Percentiles rank a stretch among this genome's conserved stretches.
Conservation (phyloP, 2,797 vertebrate genomes). For the Austrolebias charrua region DNA sequence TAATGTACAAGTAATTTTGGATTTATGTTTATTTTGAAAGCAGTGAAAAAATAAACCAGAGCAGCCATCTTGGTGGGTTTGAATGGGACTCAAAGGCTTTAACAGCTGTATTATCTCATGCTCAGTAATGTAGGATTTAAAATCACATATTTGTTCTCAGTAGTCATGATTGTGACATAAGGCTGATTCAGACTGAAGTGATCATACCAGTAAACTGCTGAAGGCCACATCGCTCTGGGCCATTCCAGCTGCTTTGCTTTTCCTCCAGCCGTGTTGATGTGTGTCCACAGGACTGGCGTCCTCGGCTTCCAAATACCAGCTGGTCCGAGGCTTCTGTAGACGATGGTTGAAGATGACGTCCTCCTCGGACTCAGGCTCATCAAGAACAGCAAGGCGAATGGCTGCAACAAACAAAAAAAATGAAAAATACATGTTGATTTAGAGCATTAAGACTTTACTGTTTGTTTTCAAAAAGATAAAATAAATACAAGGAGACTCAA, state of each 20-base stretch:
- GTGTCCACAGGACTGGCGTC: conserved; percentile 64
- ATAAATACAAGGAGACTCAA: no score
- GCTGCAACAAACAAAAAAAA: conserved; percentile 71
- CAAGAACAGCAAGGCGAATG: conserved; percentile 80
- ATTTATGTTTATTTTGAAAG: not conserved
- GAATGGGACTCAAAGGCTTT: no score
- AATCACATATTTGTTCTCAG: not conserved
- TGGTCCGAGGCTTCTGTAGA: conserved; percentile 19
- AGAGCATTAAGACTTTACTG: no score
- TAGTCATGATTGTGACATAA: not conserved
- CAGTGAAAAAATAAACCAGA: no score
- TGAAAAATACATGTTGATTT: no score
- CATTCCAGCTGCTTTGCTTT: conserved; percentile 68
- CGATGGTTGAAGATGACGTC: conserved; percentile 78
- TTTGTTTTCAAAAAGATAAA: no score
- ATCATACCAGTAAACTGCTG: conserved; percentile 89
- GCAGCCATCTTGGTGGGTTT: no score
- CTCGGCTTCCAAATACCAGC: conserved; percentile 55
- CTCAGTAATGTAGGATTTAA: not conserved
- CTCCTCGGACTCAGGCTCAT: conserved; percentile 79
- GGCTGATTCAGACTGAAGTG: not conserved
- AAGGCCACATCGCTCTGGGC: conserved; percentile 84
- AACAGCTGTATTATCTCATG: no score
- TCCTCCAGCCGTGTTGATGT: conserved; percentile 53
- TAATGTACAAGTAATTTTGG: not conserved